Base-by-base conservation (phyloP, 2,888 invertebrate genomes). In the Callinectes sapidus region DNA sequence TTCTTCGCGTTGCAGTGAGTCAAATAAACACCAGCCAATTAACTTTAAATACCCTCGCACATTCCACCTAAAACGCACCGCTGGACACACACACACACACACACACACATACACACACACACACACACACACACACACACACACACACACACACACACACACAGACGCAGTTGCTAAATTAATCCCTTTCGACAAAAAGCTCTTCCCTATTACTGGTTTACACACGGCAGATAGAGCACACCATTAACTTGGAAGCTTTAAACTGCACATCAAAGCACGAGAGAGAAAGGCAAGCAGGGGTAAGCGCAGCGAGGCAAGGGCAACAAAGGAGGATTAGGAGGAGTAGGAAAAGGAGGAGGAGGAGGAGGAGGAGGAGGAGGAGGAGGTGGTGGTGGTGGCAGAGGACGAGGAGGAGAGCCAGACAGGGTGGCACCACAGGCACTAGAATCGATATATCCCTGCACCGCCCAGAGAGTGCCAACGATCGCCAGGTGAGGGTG, bases 361-460 rank as follows among this genome's bases (percentile, higher is more conserved):
- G 35, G 81, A 35, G 35, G 81, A 35, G 81, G 81, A 81, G 77
- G 77, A 81, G 77, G 77, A 81, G 77, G 77, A n/a, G n/a, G n/a
- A n/a, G n/a, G n/a, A n/a, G n/a, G n/a, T n/a, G n/a, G n/a, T n/a
- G n/a, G n/a, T n/a, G n/a, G n/a, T 14, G 32, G 77, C 6, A 14
- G 77, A 81, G 81, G 81, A 35, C 32, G 81, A 81, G 81, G 81
- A 81, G 81, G 81, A 81, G 35, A 35, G 35, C 35, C 81, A 81
- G 81, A 81, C 81, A 81, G 81, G 81, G 81, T 81, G 81, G 81
- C 81, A 81, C 81, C 81, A 81, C 35, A 81, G 71, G 81, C 81
- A 81, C 81, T 81, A 81, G 35, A 35, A 81, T 81, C 81, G 81
- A 81, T 81, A 81, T 81, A 81, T 81, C 81, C 81, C 81, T 81